Evolutionary conservation across 2,113 vertebrate genomes (phyloP), one percentile per base, ranked within the genome.

Genomic region (Pteropus alecto): DNA sequence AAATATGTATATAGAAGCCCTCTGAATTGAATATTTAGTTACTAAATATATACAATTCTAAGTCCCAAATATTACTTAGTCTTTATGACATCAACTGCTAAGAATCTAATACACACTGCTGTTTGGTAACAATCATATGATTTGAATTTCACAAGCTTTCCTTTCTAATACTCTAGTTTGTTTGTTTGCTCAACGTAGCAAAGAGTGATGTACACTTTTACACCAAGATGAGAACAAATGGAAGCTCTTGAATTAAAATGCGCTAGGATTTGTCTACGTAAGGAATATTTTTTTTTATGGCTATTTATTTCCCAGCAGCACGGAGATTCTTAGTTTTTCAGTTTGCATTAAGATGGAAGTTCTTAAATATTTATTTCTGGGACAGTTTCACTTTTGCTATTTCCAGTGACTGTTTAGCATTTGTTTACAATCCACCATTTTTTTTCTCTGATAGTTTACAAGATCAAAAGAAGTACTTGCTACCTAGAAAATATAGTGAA

Each of bases 401-500:
- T 93, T 92, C 63, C 35, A 60, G 43, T 70, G 7, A 28, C 46
- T 30, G 67, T 83, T 82, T 79, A 90, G 48, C n/a, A 71, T 94
- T 83, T 5, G 38, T 61, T 71, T 24, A 70, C 7, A 86, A 41
- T 13, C 46, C 21, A 33, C 19, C n/a, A 35, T 33, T 54, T 35
- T 33, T 46, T 41, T n/a, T 48, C 1, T 6, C 48, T 38, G 26
- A 33, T 14, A 70, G 2, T 48, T 81, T 71, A 77, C 43, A 86
- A 43, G 33, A 68, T 93, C 84, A 87, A 88, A 96, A 93, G 24
- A 81, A 54, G 16, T 56, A 10, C 51, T 92, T 90, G 76, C 74
- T 94, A 58, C 15, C 89, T 94, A 86, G 41, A 91, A 95, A 89
- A 87, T 83, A 83, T 1, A 88, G 51, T 68, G 41, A 84, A 61